These are phyloP conservation scores for Cherax quadricarinatus DNA, from an alignment of 1,140 invertebrate species.

Conservation along the genomic window DNA sequence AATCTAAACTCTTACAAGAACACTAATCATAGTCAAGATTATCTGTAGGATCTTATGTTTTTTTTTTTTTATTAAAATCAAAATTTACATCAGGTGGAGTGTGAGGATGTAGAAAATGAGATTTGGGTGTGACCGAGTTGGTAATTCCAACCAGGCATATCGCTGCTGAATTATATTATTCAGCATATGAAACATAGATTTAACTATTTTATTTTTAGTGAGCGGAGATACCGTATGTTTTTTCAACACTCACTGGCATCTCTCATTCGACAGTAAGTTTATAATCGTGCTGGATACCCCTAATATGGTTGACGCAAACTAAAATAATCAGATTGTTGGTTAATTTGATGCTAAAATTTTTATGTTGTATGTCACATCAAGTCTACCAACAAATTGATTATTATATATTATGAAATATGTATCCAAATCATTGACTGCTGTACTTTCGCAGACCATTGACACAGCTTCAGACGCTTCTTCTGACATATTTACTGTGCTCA, in stretches of 20 bases:
- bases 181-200: background rate
- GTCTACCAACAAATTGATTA: background rate
- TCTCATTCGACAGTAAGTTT: background rate
- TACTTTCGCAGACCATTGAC: background rate
- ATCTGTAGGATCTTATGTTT: background rate
- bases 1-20: background rate
- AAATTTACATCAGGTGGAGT: background rate
- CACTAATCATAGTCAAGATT: background rate
- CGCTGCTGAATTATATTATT: background rate
- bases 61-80: background rate
- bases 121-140: background rate
- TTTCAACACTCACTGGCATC: background rate
- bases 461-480: background rate
- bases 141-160: background rate
- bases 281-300: background rate
- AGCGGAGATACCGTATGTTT: background rate
- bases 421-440: background rate
- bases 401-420: background rate
- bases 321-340: conserved; percentile 14
- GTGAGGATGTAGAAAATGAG: background rate
- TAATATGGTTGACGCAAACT: background rate
- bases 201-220: background rate
- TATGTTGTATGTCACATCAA: background rate
- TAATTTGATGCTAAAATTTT: background rate
- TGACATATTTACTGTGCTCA: background rate